Evolutionary conservation across 1,140 invertebrate genomes (phyloP).

Genomic region (Helicoverpa zea): DNA sequence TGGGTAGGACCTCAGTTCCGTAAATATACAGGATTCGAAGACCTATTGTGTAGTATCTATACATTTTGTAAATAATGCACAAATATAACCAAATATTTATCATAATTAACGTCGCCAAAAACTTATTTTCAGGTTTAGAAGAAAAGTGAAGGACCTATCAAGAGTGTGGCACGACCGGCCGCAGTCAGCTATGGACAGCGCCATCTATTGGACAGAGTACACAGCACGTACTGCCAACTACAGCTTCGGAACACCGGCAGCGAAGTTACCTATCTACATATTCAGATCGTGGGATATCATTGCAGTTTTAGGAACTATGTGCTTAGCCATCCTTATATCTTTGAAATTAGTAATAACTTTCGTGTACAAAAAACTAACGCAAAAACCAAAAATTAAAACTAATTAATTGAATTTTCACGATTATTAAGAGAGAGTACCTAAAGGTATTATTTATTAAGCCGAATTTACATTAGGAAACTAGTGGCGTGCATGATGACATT

Average conservation of each 20-base stretch:
- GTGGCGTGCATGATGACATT: too few species aligned
- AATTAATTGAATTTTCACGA: neutral
- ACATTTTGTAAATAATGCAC: too few species aligned
- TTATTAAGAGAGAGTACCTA: too few species aligned
- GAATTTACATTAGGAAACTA: too few species aligned
- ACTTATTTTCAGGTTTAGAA: constrained; percentile 68
- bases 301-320: neutral
- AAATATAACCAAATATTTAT: too few species aligned
- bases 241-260: constrained; percentile 71
- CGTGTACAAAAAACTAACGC: neutral
- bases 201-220: constrained; percentile 87
- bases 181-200: constrained; percentile 83
- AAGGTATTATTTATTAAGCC: too few species aligned
- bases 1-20: too few species aligned
- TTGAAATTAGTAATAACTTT: constrained; percentile 11
- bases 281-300: constrained; percentile 65
- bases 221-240: constrained; percentile 82
- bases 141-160: constrained; percentile 84
- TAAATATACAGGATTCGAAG: too few species aligned
- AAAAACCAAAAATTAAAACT: neutral
- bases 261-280: constrained; percentile 67
- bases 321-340: neutral
- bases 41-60: too few species aligned
- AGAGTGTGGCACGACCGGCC: constrained; percentile 86
- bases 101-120: too few species aligned